phyloP scores from a whole-genome alignment of 1,140 invertebrate species.

The Polypedilum pembai region DNA sequence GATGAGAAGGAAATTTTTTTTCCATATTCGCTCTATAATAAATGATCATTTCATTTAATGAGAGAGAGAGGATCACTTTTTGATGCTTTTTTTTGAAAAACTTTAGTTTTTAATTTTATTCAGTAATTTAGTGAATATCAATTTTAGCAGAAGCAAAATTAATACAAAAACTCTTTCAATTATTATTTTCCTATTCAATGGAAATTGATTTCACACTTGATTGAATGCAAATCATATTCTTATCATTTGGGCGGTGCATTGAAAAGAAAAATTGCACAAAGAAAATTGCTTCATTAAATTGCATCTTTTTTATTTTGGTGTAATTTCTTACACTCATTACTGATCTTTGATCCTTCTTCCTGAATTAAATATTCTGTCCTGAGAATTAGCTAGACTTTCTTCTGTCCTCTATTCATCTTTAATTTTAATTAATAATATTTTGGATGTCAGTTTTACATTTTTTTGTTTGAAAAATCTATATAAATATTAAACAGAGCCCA shows the following conservation, averaged over 20 bases:
- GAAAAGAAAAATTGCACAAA: neutral
- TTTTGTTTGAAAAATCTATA: no score
- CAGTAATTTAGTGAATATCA: neutral
- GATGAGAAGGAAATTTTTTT: neutral
- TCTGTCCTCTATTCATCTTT: no score
- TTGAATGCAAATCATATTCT: neutral
- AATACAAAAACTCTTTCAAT: neutral
- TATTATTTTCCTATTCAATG: no score
- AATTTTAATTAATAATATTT: no score
- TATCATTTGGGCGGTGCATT: neutral
- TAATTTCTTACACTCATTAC: neutral
- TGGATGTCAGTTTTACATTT: no score
- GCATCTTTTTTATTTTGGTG: neutral
- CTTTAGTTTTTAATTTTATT: no score
- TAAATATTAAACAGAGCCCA: no score
- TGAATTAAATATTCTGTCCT: neutral
- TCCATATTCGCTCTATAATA: no score
- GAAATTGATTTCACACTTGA: neutral
- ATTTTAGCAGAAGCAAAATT: neutral
- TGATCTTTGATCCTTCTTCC: slow-evolving; percentile 12
- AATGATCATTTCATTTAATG: no score
- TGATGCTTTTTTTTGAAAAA: no score
- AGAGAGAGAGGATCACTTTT: no score
- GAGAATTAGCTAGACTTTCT: no score
- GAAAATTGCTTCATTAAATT: neutral